Base-by-base conservation (phyloP, 2,797 vertebrate species). In the Erpetoichthys calabaricus region DNA sequence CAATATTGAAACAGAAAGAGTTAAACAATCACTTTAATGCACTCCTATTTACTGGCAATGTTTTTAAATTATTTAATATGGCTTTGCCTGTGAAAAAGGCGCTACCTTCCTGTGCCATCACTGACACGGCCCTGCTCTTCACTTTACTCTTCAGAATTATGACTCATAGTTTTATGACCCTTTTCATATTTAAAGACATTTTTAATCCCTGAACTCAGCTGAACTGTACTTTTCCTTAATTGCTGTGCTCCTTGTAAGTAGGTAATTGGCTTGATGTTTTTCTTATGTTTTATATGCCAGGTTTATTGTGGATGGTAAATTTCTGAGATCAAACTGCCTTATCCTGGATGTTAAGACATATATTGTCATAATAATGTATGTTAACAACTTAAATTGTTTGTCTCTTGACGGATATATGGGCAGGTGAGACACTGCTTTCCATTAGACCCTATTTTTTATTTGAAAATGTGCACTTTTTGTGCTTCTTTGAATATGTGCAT, bases 211-310 rank as follows among this genome's bases (percentile, higher is more conserved):
- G 70, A 77, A 73, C 75, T 64, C 50, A 59, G 60, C 66, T 76
- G 72, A 80, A 75, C 74, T 72, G 65, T 73, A 75, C 75, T 79
- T 80, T 79, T 74, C 69, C 71, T 78, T 77, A 76, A 79, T 75
- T 80, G 76, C 68, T 45, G 54, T 55, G 44, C 57, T 68, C 65
- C 73, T 76, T 78, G 66, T 79, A 72, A 78, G 70, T 65, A 53
- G 67, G 65, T 80, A 78, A 82, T 78, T 79, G 73, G 66, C 50
- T 10, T 8, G 64, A 8, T 8, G 25, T 59, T 67, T 57, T 65
- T 57, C 63, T 61, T 52, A n/a, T 59, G 62, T 44, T 6, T 49
- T 49, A 45, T 46, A 7, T 58, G 60, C 63, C 46, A 42, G 46
- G 9, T 57, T 8, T 6, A 59, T 45, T 53, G 25, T 59, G 58